Conservation (phyloP, 1,140 invertebrate species). For the Drosophila pseudoananassae region DNA sequence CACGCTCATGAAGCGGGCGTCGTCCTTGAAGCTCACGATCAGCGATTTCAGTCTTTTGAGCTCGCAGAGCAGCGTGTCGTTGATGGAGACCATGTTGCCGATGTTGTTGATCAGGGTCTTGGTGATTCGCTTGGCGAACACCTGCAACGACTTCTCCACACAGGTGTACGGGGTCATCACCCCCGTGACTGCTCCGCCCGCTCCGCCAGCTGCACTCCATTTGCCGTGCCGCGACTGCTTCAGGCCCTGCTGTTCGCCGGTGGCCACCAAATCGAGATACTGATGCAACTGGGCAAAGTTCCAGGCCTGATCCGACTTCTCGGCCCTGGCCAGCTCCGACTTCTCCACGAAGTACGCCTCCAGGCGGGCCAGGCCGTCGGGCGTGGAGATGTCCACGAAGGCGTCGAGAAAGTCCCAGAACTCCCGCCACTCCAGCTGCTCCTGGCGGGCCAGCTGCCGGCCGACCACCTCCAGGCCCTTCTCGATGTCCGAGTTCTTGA, state of each 20-base stretch:
- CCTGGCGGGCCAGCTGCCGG: slow-evolving; percentile 90
- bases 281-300: slow-evolving; percentile 42
- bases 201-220: neutral
- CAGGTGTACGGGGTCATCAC: slow-evolving; percentile 85
- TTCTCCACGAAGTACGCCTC: slow-evolving; percentile 89
- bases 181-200: neutral
- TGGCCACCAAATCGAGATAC: slow-evolving; percentile 42
- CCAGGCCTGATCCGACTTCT: slow-evolving; percentile 23
- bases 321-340: slow-evolving; percentile 19
- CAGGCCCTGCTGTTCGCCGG: slow-evolving; percentile 2
- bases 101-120: slow-evolving; percentile 84
- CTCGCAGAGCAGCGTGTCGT: slow-evolving; percentile 86
- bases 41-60: slow-evolving; percentile 88
- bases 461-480: slow-evolving; percentile 94
- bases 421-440: slow-evolving; percentile 93
- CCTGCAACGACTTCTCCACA: slow-evolving; percentile 88
- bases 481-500: slow-evolving; percentile 90
- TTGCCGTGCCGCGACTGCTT: neutral
- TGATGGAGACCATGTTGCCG: slow-evolving; percentile 77
- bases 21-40: slow-evolving; percentile 88
- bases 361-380: slow-evolving; percentile 89
- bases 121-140: slow-evolving; percentile 88
- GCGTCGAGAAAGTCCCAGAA: slow-evolving; percentile 95
- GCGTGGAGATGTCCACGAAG: slow-evolving; percentile 90
- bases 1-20: slow-evolving; percentile 86